Evolutionary conservation across 2,888 invertebrate genomes (phyloP).

Genomic region (Thalpophila matura): DNA sequence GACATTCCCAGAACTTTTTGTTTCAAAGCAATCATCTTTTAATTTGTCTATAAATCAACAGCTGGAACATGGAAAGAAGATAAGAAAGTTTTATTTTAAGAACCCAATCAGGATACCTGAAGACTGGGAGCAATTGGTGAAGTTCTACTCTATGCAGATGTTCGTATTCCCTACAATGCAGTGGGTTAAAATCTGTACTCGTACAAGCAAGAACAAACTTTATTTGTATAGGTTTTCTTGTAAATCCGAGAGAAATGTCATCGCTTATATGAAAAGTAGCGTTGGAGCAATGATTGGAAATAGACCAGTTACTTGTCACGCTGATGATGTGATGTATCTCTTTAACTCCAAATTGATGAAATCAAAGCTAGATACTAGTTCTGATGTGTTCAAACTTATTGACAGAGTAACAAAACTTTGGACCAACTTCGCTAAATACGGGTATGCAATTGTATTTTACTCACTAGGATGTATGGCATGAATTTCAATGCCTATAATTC

Average conservation of each 20-base stretch:
- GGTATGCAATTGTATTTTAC: constrained; percentile 63
- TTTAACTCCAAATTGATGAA: constrained; percentile 65
- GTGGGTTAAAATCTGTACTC: constrained; percentile 63
- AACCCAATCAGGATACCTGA: constrained; percentile 47
- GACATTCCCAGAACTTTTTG: constrained; percentile 53
- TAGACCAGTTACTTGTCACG: constrained; percentile 60
- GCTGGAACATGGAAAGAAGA: constrained; percentile 59
- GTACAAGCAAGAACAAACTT: constrained; percentile 60
- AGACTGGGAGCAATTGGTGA: constrained; percentile 58
- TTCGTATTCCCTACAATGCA: constrained; percentile 60
- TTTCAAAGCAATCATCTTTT: constrained; percentile 51
- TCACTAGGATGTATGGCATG: too few relatives aligned
- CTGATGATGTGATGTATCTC: constrained; percentile 70
- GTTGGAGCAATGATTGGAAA: constrained; percentile 48
- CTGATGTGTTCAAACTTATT: constrained; percentile 62
- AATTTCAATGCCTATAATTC: too few relatives aligned
- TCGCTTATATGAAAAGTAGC: too few relatives aligned
- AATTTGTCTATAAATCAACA: constrained; percentile 54
- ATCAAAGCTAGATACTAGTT: constrained; percentile 55
- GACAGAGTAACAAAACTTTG: constrained; percentile 68
- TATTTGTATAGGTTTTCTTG: constrained; percentile 70
- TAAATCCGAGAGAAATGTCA: constrained; percentile 67
- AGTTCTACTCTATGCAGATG: constrained; percentile 38
- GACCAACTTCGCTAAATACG: constrained; percentile 76
- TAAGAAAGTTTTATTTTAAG: constrained; percentile 65